phyloP scores from a whole-genome alignment of 2,888 invertebrate genomes.

The Tuta absoluta region DNA sequence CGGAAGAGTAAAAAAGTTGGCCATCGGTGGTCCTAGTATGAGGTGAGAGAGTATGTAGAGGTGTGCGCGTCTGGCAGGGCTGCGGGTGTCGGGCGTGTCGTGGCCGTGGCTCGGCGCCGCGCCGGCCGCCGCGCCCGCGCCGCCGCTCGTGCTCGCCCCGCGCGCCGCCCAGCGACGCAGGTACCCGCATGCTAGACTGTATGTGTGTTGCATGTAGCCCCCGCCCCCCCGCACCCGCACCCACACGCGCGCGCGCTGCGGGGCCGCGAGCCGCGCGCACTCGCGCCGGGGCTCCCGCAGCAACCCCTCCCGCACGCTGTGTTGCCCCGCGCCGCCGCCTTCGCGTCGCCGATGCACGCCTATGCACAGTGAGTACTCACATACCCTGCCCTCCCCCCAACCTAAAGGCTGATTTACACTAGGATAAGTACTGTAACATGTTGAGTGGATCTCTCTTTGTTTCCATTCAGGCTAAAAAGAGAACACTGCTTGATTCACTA shows the following conservation, averaged over 20 bases:
- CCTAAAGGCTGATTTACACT: no score
- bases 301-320: conserved; percentile 88
- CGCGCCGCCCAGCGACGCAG: conserved; percentile 88
- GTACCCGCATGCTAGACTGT: conserved; percentile 64
- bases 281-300: conserved; percentile 56
- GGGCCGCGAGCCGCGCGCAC: conserved; percentile 85
- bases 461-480: no score
- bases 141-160: conserved; percentile 87
- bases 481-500: no score
- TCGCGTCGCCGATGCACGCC: conserved; percentile 90
- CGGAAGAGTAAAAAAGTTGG: not conserved
- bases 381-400: conserved; percentile 27
- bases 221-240: conserved; percentile 83
- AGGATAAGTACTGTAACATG: no score
- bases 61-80: conserved; percentile 81
- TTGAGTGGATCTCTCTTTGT: no score
- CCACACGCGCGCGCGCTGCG: conserved; percentile 84
- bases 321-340: conserved; percentile 86
- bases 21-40: not conserved
- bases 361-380: conserved; percentile 92
- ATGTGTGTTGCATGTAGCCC: conserved; percentile 80
- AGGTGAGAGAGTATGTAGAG: conserved; percentile 21
- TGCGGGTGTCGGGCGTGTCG: conserved; percentile 88
- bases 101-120: conserved; percentile 88
- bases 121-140: conserved; percentile 82